These are phyloP conservation scores for Zeugodacus cucurbitae DNA, from an alignment of 1,140 invertebrate genomes.

Conservation along the genomic window DNA sequence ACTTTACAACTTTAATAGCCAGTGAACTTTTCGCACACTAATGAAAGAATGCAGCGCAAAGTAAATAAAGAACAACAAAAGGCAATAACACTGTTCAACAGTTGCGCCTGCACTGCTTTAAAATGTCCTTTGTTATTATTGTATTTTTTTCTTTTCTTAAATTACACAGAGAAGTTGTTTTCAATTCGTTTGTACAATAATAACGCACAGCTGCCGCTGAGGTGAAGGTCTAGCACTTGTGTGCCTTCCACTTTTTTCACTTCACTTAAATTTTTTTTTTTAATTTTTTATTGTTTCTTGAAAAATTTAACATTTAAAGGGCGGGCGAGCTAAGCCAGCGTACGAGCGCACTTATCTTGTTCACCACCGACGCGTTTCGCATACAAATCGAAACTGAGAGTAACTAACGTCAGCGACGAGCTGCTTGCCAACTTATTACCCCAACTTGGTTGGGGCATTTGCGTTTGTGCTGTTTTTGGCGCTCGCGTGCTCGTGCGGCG, in stretches of 20 bases:
- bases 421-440: not conserved
- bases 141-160: not conserved
- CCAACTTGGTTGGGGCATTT: not conserved
- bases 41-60: not conserved
- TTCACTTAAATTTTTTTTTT: not conserved
- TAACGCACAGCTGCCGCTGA: no score
- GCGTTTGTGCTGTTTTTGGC: not conserved
- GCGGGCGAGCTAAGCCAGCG: not conserved
- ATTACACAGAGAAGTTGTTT: not conserved
- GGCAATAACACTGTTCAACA: not conserved
- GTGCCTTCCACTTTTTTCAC: not conserved
- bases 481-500: constrained; percentile 10
- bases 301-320: not conserved
- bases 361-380: constrained; percentile 14
- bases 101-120: not conserved
- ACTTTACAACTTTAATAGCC: not conserved
- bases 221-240: not conserved
- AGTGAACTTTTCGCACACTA: not conserved
- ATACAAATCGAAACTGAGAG: constrained; percentile 40
- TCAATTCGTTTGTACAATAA: not conserved
- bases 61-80: not conserved
- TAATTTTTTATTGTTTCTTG: not conserved
- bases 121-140: not conserved
- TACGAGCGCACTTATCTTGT: not conserved
- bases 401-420: not conserved